A percentile compares a stretch with the other conserved stretches of the same genome.
These are phyloP conservation scores for Calidris pugnax DNA, from an alignment of 2,113 vertebrate species.

Conservation along the genomic window DNA sequence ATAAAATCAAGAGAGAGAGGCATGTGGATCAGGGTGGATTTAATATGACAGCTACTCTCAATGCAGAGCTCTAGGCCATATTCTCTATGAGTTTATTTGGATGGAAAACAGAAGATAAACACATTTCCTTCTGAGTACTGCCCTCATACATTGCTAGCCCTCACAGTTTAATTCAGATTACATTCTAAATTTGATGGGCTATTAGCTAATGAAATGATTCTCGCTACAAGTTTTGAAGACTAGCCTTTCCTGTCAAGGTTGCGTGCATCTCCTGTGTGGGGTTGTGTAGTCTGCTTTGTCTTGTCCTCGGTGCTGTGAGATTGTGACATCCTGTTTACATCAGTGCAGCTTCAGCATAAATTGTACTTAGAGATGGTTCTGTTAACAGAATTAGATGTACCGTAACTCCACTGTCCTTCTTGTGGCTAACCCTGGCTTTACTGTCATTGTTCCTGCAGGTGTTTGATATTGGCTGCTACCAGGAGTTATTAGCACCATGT, in stretches of 20 bases:
- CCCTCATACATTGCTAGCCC: not conserved
- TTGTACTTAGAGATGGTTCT: not conserved
- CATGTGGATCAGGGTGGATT: not conserved
- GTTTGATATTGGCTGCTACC: conserved; percentile 94
- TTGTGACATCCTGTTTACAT: conserved; percentile 47
- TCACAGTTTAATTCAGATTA: not conserved
- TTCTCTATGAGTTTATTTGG: not conserved
- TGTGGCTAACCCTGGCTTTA: conserved; percentile 38
- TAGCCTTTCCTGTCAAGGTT: not conserved
- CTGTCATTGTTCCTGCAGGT: conserved; percentile 78
- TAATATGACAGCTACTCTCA: not conserved
- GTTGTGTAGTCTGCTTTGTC: not conserved
- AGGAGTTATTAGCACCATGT: conserved; percentile 95
- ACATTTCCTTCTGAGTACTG: not conserved
- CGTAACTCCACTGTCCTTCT: not conserved
- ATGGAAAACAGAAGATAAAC: not conserved
- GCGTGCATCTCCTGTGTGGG: not conserved
- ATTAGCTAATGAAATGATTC: not conserved
- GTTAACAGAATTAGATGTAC: not conserved
- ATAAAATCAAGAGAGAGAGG: conserved; percentile 1
- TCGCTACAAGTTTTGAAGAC: not conserved
- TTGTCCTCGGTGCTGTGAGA: not conserved
- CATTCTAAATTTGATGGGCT: not conserved
- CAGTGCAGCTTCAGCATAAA: not conserved
- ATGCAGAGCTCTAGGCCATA: not conserved